Conservation (phyloP, 2,888 invertebrate genomes). For the Athrips mouffetella region DNA sequence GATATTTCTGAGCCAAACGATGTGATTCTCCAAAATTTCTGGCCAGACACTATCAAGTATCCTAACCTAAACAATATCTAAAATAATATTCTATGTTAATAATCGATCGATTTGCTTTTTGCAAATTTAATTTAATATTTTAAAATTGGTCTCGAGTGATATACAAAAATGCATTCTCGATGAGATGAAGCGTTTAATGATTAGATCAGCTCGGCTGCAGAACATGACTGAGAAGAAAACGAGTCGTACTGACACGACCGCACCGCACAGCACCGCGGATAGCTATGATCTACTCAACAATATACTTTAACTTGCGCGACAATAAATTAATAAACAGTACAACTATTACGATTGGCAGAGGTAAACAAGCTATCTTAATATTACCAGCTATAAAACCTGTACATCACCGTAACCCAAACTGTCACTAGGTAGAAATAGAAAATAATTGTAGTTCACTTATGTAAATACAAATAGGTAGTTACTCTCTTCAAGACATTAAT, state of each 20-base stretch:
- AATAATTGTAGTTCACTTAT: conserved; percentile 68
- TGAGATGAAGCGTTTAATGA: conserved; percentile 53
- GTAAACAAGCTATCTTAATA: conserved; percentile 77
- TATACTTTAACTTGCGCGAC: conserved; percentile 71
- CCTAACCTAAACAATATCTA: conserved; percentile 78
- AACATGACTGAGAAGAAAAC: not conserved
- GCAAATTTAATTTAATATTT: conserved; percentile 71
- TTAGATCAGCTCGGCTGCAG: conserved; percentile 8
- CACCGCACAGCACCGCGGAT: conserved; percentile 50
- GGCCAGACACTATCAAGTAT: conserved; percentile 78
- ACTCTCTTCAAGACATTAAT: conserved; percentile 73
- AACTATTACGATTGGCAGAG: conserved; percentile 78
- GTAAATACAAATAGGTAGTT: conserved; percentile 76
- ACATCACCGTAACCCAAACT: conserved; percentile 76
- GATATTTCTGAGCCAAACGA: conserved; percentile 78
- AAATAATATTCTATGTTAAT: conserved; percentile 74
- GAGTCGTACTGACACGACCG: not conserved
- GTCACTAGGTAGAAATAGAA: conserved; percentile 65
- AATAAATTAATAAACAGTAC: conserved; percentile 76
- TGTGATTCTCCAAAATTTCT: conserved; percentile 77
- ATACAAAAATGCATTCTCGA: conserved; percentile 68
- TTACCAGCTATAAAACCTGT: conserved; percentile 78
- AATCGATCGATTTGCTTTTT: conserved; percentile 67
- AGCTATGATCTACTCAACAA: conserved; percentile 77
- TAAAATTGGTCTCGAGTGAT: conserved; percentile 76